Evolutionary conservation across 2,888 invertebrate species (phyloP).

Genomic region (Glaucopsyche alexis): DNA sequence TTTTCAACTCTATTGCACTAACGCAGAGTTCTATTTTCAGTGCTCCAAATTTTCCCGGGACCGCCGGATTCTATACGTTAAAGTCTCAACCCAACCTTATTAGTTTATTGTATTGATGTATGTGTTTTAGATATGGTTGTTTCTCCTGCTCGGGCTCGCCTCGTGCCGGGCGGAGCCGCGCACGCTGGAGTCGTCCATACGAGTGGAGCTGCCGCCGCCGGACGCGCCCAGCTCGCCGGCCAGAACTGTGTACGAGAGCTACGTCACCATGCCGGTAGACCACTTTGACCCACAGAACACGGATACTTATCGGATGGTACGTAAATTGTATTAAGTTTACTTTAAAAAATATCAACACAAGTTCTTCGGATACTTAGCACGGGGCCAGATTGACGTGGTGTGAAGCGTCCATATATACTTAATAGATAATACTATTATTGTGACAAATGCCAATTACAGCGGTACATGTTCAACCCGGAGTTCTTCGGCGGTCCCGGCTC

Average conservation of each 20-base stretch:
- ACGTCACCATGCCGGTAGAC: conserved; percentile 78
- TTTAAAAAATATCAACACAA: too few species aligned
- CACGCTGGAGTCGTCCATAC: conserved; percentile 53
- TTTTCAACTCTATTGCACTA: too few species aligned
- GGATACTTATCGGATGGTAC: conserved; percentile 78
- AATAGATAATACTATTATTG: too few species aligned
- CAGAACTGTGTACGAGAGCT: conserved; percentile 56
- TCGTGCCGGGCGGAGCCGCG: conserved; percentile 47
- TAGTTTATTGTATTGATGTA: too few species aligned
- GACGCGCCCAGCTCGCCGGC: conserved; percentile 44
- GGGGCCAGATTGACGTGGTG: too few species aligned
- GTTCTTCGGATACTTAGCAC: too few species aligned
- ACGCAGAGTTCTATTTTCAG: too few species aligned
- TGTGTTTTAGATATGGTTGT: conserved; percentile 47
- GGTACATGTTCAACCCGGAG: conserved; percentile 79
- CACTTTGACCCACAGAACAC: conserved; percentile 78
- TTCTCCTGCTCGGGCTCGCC: conserved; percentile 44
- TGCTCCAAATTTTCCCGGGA: too few species aligned
- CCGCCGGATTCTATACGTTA: too few species aligned
- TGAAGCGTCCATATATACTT: too few species aligned
- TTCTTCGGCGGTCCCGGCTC: conserved; percentile 75
- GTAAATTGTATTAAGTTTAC: conserved; percentile 31
- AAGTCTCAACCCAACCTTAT: too few species aligned
- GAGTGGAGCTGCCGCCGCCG: conserved; percentile 70
- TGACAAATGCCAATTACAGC: conserved; percentile 48